Evolutionary conservation across 1,140 invertebrate genomes (phyloP).

Genomic region (Cydia pomonella): DNA sequence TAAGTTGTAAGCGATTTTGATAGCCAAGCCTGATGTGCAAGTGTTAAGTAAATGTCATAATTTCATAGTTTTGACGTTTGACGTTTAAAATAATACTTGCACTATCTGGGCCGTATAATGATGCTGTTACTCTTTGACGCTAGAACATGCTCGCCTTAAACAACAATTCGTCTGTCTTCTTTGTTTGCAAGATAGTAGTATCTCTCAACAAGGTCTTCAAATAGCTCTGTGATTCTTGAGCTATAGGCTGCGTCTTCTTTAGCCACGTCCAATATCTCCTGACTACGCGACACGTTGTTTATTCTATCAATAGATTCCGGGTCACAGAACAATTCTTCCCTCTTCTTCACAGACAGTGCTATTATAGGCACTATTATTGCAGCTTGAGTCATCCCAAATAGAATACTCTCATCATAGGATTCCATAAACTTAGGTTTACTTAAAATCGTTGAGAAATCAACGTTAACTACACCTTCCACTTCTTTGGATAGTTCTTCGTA

Average conservation of each 20-base stretch:
- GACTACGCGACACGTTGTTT: constrained; percentile 69
- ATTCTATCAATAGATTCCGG: constrained; percentile 64
- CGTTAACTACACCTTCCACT: constrained; percentile 63
- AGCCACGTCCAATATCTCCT: constrained; percentile 74
- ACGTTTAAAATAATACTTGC: too few species aligned
- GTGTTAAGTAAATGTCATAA: too few species aligned
- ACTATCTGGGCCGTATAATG: too few species aligned
- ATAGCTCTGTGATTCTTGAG: constrained; percentile 68
- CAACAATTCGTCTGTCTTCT: background rate
- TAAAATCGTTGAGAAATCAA: constrained; percentile 49
- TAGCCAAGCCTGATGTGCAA: too few species aligned
- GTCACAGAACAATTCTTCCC: constrained; percentile 60
- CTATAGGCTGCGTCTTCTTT: constrained; percentile 64
- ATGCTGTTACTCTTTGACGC: too few species aligned
- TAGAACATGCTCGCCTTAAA: background rate
- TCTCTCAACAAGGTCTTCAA: constrained; percentile 78
- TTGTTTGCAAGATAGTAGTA: constrained; percentile 50
- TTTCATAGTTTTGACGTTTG: too few species aligned
- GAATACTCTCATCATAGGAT: constrained; percentile 70
- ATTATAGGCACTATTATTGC: constrained; percentile 76
- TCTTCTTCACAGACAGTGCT: constrained; percentile 58
- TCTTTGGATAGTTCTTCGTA: constrained; percentile 68
- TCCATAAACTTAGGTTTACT: constrained; percentile 55
- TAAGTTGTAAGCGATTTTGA: too few species aligned
- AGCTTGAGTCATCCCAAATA: constrained; percentile 78